phyloP scores from a whole-genome alignment of 2,888 invertebrate genomes.

The Agrochola lota region DNA sequence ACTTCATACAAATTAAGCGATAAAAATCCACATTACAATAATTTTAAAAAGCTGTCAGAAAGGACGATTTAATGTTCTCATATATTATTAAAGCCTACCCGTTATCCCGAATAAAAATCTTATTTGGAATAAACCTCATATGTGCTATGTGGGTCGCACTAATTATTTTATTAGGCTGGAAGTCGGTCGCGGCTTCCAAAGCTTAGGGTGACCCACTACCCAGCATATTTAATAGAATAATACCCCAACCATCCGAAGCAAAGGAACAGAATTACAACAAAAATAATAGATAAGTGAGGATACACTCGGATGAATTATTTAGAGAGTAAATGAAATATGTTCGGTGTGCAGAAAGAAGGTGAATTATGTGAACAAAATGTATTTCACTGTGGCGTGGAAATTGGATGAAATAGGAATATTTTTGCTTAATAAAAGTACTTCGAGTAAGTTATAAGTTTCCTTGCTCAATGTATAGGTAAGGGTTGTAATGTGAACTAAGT shows the following conservation, averaged over 20 bases:
- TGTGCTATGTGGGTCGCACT: conserved; percentile 41
- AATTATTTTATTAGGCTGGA: conserved; percentile 66
- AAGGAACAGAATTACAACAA: conserved; percentile 52
- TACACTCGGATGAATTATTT: conserved; percentile 51
- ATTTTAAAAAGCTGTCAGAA: conserved; percentile 32
- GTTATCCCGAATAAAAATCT: conserved; percentile 45
- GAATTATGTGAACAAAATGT: conserved; percentile 45
- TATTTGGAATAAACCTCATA: conserved; percentile 49
- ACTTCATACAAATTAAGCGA: conserved; percentile 45
- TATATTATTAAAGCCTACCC: conserved; percentile 27
- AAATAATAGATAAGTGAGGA: conserved; percentile 58
- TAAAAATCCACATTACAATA: conserved; percentile 48
- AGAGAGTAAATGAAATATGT: conserved; percentile 58
- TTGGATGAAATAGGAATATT: neutral
- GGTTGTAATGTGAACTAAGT: neutral
- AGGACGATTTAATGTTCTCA: conserved; percentile 46
- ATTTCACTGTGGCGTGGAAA: conserved; percentile 20
- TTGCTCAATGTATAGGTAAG: neutral
- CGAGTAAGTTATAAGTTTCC: neutral
- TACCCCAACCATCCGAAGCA: conserved; percentile 58
- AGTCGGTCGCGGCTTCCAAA: conserved; percentile 56
- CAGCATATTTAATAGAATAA: conserved; percentile 68
- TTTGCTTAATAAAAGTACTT: conserved; percentile 10
- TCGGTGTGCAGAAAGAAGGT: conserved; percentile 32
- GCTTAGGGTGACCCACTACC: conserved; percentile 46